Evolutionary conservation across 2,888 invertebrate genomes (phyloP).

Genomic region (Lasioglossum calceatum): DNA sequence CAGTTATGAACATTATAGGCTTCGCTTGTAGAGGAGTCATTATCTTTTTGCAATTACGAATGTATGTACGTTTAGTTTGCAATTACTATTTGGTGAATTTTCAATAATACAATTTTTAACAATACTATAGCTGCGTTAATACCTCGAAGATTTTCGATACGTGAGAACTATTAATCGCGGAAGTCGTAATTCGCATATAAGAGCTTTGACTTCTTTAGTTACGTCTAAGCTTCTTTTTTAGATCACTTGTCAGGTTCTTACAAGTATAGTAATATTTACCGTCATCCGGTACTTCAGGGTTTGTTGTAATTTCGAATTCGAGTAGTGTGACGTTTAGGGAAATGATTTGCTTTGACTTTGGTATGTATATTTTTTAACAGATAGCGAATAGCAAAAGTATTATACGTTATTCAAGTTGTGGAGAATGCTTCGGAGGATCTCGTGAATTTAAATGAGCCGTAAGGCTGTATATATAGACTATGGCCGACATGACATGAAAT

Average conservation of each 20-base stretch:
- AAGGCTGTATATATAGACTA: constrained; percentile 25
- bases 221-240: constrained; percentile 11
- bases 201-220: background rate
- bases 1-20: background rate
- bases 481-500: constrained; percentile 36
- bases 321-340: background rate
- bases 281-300: background rate
- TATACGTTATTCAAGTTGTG: constrained; percentile 8
- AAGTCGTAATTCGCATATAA: background rate
- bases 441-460: constrained; percentile 39
- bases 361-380: background rate
- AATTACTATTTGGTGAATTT: background rate
- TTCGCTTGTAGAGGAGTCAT: background rate
- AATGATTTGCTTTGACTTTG: background rate
- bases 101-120: too few species aligned
- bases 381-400: background rate
- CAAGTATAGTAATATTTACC: background rate
- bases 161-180: background rate
- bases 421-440: background rate
- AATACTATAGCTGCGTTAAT: background rate
- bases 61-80: background rate
- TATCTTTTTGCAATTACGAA: background rate
- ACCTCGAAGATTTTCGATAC: background rate
- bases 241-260: background rate
- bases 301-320: background rate